A percentile compares a stretch with the other conserved stretches of the same genome.
Conservation (phyloP, 2,888 invertebrate genomes). For the Cepaea hortensis region DNA sequence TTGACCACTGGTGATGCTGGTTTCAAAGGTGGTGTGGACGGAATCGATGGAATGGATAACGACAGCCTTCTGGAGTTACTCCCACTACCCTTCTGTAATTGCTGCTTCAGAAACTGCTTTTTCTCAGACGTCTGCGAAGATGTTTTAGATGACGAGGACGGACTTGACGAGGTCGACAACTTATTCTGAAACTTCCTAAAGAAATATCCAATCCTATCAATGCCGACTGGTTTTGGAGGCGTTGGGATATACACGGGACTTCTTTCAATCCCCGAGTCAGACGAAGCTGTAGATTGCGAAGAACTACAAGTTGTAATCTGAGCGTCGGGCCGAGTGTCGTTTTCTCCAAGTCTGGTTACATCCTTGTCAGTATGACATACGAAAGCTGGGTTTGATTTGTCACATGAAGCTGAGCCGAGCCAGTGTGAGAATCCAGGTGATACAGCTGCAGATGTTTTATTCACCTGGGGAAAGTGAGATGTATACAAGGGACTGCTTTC, state of each 20-base stretch:
- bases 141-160: background rate
- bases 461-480: background rate
- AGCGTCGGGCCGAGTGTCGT: background rate
- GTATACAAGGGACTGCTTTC: background rate
- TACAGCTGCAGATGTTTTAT: background rate
- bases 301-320: background rate
- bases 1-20: conserved; percentile 18
- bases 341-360: background rate
- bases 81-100: background rate
- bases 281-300: background rate
- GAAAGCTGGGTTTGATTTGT: background rate
- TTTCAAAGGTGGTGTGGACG: conserved; percentile 15
- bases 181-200: conserved; percentile 38
- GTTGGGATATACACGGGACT: conserved; percentile 7
- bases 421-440: conserved; percentile 7
- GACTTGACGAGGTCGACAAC: background rate
- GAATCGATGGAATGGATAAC: conserved; percentile 31
- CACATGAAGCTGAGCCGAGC: background rate
- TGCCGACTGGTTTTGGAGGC: conserved; percentile 8
- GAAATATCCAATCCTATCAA: conserved; percentile 39
- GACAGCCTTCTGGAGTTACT: conserved; percentile 10
- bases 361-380: background rate
- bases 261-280: conserved; percentile 25
- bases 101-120: conserved; percentile 10
- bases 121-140: background rate